Evolutionary conservation across 2,888 invertebrate species (phyloP).

Genomic region (Lithophane ornitopus): DNA sequence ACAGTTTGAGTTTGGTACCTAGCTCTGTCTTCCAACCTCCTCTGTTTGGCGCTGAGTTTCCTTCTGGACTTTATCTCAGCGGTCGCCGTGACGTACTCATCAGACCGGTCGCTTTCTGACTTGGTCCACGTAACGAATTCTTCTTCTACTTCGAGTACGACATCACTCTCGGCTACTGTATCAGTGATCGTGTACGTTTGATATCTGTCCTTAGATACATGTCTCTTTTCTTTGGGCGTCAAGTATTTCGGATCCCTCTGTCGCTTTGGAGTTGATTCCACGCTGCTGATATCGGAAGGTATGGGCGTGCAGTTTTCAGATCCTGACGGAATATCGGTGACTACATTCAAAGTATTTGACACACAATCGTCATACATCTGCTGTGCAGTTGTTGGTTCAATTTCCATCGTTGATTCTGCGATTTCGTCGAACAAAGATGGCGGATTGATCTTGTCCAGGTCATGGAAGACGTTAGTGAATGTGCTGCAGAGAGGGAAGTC

Average conservation of each 20-base stretch:
- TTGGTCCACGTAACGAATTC: constrained; percentile 87
- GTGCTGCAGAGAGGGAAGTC: constrained; percentile 86
- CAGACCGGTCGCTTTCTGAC: constrained; percentile 85
- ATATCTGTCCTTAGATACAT: constrained; percentile 94
- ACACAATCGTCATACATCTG: constrained; percentile 92
- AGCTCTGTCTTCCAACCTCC: constrained; percentile 92
- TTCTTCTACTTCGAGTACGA: constrained; percentile 79
- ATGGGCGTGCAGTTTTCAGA: constrained; percentile 91
- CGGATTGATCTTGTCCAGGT: constrained; percentile 93
- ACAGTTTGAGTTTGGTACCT: constrained; percentile 93
- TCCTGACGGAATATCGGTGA: constrained; percentile 90
- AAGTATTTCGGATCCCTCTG: constrained; percentile 87
- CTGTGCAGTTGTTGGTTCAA: constrained; percentile 87
- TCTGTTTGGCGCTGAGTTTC: constrained; percentile 91
- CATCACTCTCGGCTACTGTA: constrained; percentile 77
- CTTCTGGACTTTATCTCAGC: constrained; percentile 81
- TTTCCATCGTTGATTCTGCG: constrained; percentile 91
- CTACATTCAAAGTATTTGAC: constrained; percentile 90
- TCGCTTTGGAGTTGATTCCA: constrained; percentile 94
- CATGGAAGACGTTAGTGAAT: constrained; percentile 88
- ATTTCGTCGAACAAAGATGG: constrained; percentile 94
- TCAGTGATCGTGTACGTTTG: constrained; percentile 95
- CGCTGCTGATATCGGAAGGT: constrained; percentile 93
- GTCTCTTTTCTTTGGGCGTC: constrained; percentile 95
- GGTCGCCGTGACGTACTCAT: constrained; percentile 81